These are phyloP conservation scores for Tortricodes alternella DNA, from an alignment of 2,888 invertebrate species.

Conservation along the genomic window DNA sequence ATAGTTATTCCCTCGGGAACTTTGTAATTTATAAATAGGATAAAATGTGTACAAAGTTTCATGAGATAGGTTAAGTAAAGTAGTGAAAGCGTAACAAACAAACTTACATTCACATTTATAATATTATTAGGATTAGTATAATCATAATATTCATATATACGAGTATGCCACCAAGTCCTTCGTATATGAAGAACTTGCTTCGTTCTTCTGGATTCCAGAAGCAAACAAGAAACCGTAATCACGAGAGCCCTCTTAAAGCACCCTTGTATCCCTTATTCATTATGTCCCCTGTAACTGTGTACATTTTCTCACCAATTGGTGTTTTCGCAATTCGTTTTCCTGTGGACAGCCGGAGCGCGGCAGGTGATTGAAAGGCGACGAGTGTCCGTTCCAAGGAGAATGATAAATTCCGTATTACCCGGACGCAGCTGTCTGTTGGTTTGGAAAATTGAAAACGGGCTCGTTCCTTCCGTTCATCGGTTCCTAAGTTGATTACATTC, in stretches of 20 bases:
- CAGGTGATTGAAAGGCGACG: constrained; percentile 69
- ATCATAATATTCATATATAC: no score
- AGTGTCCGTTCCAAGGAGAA: constrained; percentile 52
- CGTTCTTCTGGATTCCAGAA: neutral
- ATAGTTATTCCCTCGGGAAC: no score
- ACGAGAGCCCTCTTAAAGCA: constrained; percentile 15
- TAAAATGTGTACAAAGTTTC: no score
- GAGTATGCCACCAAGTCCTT: no score
- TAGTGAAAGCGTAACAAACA: no score
- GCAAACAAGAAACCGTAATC: neutral
- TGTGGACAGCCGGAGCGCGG: constrained; percentile 27
- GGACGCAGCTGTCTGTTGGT: constrained; percentile 61
- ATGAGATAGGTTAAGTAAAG: no score
- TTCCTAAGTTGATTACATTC: constrained; percentile 47
- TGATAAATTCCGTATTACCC: constrained; percentile 63
- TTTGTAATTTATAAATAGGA: no score
- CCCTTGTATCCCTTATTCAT: constrained; percentile 36
- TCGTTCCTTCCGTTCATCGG: constrained; percentile 42
- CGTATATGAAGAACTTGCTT: neutral
- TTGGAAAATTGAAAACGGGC: constrained; percentile 66
- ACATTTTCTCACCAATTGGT: constrained; percentile 45
- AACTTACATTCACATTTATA: no score
- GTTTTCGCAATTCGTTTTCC: constrained; percentile 39
- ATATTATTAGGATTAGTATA: no score
- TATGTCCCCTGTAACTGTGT: constrained; percentile 43